Evolutionary conservation across 1,140 invertebrate species (phyloP).

Genomic region (Halictus rubicundus): DNA sequence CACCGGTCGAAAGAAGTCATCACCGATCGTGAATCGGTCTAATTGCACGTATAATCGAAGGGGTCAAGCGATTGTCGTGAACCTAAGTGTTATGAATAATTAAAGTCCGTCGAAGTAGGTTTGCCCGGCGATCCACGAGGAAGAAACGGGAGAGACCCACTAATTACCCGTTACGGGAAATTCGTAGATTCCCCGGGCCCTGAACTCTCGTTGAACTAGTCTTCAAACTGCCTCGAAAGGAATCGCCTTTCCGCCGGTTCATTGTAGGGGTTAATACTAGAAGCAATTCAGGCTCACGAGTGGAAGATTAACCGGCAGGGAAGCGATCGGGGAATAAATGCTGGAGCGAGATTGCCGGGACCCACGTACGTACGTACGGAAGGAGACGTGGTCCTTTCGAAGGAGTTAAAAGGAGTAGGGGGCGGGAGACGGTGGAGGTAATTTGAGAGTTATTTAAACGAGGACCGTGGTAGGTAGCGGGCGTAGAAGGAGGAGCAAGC

Average conservation of each 20-base stretch:
- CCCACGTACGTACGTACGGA: conserved; percentile 23
- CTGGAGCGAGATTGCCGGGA: conserved; percentile 22
- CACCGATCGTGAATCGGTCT: conserved; percentile 18
- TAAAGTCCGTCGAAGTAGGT: neutral
- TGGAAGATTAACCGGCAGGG: conserved; percentile 1
- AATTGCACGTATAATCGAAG: conserved; percentile 39
- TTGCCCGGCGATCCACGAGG: no score
- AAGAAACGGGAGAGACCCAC: no score
- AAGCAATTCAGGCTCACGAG: conserved; percentile 14
- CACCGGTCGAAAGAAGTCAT: conserved; percentile 3
- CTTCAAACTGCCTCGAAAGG: conserved; percentile 18
- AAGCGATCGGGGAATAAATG: conserved; percentile 30
- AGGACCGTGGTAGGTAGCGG: conserved; percentile 13
- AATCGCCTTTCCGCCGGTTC: conserved; percentile 23
- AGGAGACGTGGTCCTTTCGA: conserved; percentile 29
- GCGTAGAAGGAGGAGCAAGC: neutral
- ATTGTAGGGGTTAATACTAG: conserved; percentile 33
- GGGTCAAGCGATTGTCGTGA: conserved; percentile 14
- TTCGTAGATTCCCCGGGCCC: neutral
- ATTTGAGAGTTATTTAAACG: conserved; percentile 74
- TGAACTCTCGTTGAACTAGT: conserved; percentile 15
- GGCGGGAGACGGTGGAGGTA: conserved; percentile 51
- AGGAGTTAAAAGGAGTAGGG: conserved; percentile 25
- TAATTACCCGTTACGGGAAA: conserved; percentile 3
- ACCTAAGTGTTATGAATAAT: conserved; percentile 24